Base-by-base conservation (phyloP, 2,888 invertebrate genomes). In the Megamerina dolium region DNA sequence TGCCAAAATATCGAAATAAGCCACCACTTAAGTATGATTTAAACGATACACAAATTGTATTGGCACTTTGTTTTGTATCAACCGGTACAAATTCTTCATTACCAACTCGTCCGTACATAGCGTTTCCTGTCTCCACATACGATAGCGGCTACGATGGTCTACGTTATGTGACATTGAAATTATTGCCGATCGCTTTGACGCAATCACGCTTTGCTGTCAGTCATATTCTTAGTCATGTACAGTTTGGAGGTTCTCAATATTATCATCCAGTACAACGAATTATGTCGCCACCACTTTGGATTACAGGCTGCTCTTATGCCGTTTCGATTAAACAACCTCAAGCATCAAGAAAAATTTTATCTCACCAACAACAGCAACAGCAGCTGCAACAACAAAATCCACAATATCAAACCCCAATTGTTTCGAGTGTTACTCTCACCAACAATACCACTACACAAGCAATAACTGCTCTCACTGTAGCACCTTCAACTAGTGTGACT, bases 11-110 rank as follows among this genome's bases (percentile, higher is more conserved):
- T 44, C 54, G 63, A 19, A 53, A 55, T 29, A 59, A 59, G 20
- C 49, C 54, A 9, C 54, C 60, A 1, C 41, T 64, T 3, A 57
- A 56, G 18, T 54, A 57, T 41, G 53, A 56, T 35, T 41, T 63
- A 1, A 58, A 61, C 38, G 60, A 63, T 42, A 54, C 55, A 1
- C 61, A 63, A 51, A 59, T 64, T 33, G 56, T 63, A 5, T 36
- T 64, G 35, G 58, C 55, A 1, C 41, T 64, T 1, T 63, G 64
- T 30, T 57, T 52, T 26, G 46, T 41, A 13, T 17, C 31, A 6
- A 53, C 60, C 2, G 58, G 56, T 1, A 55, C 54, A 9, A 62
- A 62, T 43, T 21, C 29, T 23, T 37, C 43, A 2, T 48, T 56
- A 16, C 41, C 51, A 2, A 41, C 39, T 1, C 50, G 58, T 4